Conservation (phyloP, 2,797 vertebrate genomes). For the Syngnathus rostellatus region DNA sequence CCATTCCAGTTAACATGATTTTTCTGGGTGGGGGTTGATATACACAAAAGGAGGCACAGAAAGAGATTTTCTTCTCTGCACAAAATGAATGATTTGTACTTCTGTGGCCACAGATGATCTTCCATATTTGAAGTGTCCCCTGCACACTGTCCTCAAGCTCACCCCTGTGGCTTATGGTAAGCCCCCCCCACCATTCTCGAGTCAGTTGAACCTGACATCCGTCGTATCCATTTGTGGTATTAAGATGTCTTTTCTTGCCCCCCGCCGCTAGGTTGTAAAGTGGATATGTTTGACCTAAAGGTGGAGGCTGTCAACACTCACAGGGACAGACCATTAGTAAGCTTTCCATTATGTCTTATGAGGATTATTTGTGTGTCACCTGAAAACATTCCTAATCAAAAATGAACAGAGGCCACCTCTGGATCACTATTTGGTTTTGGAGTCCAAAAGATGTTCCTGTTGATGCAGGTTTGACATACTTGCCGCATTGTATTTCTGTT, state of each 20-base stretch:
- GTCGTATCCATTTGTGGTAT: not conserved
- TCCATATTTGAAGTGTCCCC: constrained; percentile 86
- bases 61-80: not conserved
- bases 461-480: not conserved
- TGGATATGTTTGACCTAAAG: constrained; percentile 81
- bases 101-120: constrained; percentile 74
- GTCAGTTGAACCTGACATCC: accelerated
- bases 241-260: constrained; percentile 12
- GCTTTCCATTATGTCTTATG: constrained; percentile 22
- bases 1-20: not conserved
- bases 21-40: not conserved
- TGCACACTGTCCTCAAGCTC: constrained; percentile 87
- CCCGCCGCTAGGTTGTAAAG: constrained; percentile 79
- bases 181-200: constrained; percentile 5
- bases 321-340: constrained; percentile 80
- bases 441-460: not conserved
- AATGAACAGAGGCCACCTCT: not conserved
- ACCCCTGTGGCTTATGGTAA: constrained; percentile 92
- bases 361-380: not conserved
- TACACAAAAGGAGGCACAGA: not conserved
- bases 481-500: not conserved
- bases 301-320: constrained; percentile 92
- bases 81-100: not conserved
- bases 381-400: not conserved
- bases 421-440: not conserved